Evolutionary conservation across 2,888 invertebrate species (phyloP), one percentile per base, ranked within the genome.

Genomic region (Altica lythri): DNA sequence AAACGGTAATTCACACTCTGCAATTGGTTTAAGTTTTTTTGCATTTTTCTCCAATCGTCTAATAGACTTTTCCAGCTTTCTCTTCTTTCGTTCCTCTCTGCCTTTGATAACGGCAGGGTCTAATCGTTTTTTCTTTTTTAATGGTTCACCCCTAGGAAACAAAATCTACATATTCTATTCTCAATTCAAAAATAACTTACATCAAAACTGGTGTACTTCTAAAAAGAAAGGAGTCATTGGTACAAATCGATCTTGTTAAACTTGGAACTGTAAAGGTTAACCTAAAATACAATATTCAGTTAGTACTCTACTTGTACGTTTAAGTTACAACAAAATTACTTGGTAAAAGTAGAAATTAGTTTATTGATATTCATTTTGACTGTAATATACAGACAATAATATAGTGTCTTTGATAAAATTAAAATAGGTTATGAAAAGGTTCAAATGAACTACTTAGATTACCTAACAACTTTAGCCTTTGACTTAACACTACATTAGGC

Each of bases 1-100:
- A 13, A 85, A 67, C 0, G 92, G 85, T 5, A 89, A 80, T 75
- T 95, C 91, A 60, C 89, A 73, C 78, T 98, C 98, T 50, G 89
- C 88, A 32, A 98, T 83, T 0, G 97, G 95, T 75, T 97, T 98
- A 42, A 94, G 74, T 71, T 93, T 92, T 22, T 86, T 80, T 0
- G 90, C 84, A 78, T 86, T 84, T 72, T 87, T 93, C 72, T 93
- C 86, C 55, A 97, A 75, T 60, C 86, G 81, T 44, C 88, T 80
- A 60, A 97, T 95, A 72, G 87, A 88, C 72, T 92, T 95, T 72
- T 95, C 95, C 1, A 98, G 62, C 74, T 88, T 92, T 70, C 83
- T 91, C 49, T 86, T 86, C 59, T 82, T 88, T 44, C 92, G 83
- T 0, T 92, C 91, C 71, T 95, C 93, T 65, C 93, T 82, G 10